Conservation (phyloP, 2,797 vertebrate genomes). For the Serranus cabrilla region DNA sequence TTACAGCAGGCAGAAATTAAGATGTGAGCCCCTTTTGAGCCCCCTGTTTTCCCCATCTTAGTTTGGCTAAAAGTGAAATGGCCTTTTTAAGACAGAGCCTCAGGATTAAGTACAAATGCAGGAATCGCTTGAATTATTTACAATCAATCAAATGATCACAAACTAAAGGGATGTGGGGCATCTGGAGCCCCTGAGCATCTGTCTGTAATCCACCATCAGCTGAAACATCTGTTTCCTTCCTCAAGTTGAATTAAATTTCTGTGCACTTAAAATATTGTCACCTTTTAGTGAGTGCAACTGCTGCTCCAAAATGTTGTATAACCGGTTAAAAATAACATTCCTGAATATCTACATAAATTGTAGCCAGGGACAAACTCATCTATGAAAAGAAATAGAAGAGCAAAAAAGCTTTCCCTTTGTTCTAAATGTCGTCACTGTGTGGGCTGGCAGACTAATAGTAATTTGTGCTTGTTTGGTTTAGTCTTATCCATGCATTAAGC, state of each 20-base stretch:
- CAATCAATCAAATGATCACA: conserved; percentile 13
- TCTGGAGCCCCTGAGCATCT: not conserved
- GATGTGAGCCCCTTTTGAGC: not conserved
- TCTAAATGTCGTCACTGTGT: conserved; percentile 17
- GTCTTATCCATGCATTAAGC: not conserved
- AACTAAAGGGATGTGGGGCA: conserved; percentile 14
- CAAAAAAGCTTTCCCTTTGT: conserved; percentile 5
- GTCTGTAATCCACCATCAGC: not conserved
- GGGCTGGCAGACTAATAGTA: conserved; percentile 19
- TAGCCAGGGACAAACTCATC: conserved; percentile 9
- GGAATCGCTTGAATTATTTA: not conserved
- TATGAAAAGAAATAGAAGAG: conserved; percentile 33
- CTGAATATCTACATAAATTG: conserved; percentile 15
- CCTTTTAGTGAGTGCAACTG: conserved; percentile 13
- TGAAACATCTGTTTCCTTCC: conserved; percentile 37
- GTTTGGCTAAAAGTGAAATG: not conserved
- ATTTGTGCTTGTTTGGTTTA: conserved; percentile 26
- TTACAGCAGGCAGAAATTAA: not conserved
- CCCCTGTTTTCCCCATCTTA: not conserved
- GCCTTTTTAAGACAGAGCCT: not conserved
- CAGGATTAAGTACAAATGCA: not conserved
- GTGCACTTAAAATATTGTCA: conserved; percentile 8
- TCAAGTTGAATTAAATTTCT: conserved; percentile 15
- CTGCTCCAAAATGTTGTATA: conserved; percentile 37
- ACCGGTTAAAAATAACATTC: conserved; percentile 48